Percentiles rank a stretch among this genome's conserved stretches.
phyloP scores from a whole-genome alignment of 1,140 invertebrate species.

The Brachionus rotundiformis region DNA sequence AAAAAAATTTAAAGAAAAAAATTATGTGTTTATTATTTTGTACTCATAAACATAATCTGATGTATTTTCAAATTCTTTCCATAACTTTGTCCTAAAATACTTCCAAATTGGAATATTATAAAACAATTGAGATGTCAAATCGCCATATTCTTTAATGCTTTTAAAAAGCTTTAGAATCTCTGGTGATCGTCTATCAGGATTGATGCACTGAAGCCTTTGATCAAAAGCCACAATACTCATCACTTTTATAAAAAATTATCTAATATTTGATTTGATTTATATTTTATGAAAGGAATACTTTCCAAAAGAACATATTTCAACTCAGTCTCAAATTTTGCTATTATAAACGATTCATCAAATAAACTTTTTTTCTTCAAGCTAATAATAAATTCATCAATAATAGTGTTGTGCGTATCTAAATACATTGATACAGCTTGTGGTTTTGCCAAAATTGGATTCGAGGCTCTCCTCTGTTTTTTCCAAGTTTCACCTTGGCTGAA shows the following conservation, averaged over 20 bases:
- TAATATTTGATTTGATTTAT: background rate
- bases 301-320: conserved; percentile 12
- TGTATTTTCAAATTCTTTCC: conserved; percentile 43
- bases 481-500: conserved; percentile 42
- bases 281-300: background rate
- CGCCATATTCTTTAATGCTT: background rate
- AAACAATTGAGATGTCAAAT: background rate
- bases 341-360: background rate
- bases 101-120: conserved; percentile 41
- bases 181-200: background rate
- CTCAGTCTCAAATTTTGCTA: conserved; percentile 23
- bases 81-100: background rate
- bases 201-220: conserved; percentile 28
- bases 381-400: conserved; percentile 38
- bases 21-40: background rate
- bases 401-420: conserved; percentile 38
- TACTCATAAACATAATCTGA: conserved; percentile 33
- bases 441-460: conserved; percentile 48
- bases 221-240: conserved; percentile 46
- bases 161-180: conserved; percentile 3
- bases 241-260: background rate
- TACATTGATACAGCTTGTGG: conserved; percentile 15
- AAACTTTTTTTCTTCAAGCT: background rate
- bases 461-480: conserved; percentile 23
- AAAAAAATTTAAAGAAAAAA: background rate